Percentiles rank a stretch among this genome's conserved stretches.
phyloP scores from a whole-genome alignment of 2,113 vertebrate species.

The Hydrochoerus hydrochaeris region DNA sequence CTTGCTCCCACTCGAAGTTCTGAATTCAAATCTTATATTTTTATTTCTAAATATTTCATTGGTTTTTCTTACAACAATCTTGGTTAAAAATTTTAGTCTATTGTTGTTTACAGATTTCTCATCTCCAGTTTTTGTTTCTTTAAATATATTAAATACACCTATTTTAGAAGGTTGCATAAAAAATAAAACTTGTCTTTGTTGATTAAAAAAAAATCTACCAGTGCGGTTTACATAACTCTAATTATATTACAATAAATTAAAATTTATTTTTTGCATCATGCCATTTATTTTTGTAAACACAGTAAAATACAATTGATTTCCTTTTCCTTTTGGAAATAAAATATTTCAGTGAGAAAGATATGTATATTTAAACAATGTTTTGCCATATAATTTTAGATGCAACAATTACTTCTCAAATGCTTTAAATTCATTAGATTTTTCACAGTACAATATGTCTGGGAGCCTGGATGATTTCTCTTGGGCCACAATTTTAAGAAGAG shows the following conservation, averaged over 20 bases:
- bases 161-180: too few relatives aligned
- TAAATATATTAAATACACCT: too few relatives aligned
- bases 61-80: too few relatives aligned
- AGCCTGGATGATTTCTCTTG: background rate
- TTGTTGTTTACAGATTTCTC: too few relatives aligned
- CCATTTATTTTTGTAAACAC: background rate
- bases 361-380: background rate
- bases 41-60: too few relatives aligned
- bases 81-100: too few relatives aligned
- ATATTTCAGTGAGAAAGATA: conserved; percentile 1
- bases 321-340: conserved; percentile 20
- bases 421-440: conserved; percentile 36
- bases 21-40: too few relatives aligned
- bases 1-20: too few relatives aligned
- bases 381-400: conserved; percentile 10
- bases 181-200: too few relatives aligned
- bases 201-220: conserved; percentile 36
- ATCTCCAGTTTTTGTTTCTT: too few relatives aligned
- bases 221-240: background rate
- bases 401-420: conserved; percentile 6
- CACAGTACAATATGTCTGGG: background rate
- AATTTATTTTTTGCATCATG: background rate
- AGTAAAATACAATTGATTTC: conserved; percentile 34
- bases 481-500: background rate
- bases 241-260: background rate